Evolutionary conservation across 2,797 vertebrate species (phyloP).

Genomic region (Danio tinwini): DNA sequence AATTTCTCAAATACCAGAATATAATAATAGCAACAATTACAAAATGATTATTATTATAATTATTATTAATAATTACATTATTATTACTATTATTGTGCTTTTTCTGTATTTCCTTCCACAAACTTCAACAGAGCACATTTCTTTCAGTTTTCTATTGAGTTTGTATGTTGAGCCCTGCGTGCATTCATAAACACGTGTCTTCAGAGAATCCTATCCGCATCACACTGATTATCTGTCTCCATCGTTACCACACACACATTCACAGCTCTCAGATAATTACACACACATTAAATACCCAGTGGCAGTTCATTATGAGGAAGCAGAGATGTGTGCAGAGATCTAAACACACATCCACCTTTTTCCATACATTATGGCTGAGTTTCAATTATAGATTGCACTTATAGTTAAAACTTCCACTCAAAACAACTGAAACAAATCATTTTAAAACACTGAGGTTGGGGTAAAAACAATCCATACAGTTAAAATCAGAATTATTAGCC

Average conservation of each 20-base stretch:
- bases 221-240: slow-evolving; percentile 9
- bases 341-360: neutral
- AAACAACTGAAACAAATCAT: too few relatives aligned
- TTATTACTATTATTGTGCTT: too few relatives aligned
- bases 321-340: neutral
- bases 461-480: too few relatives aligned
- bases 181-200: slow-evolving; percentile 9
- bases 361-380: too few relatives aligned
- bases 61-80: neutral
- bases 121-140: neutral
- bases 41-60: neutral
- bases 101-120: neutral
- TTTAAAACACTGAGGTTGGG: too few relatives aligned
- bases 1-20: too few relatives aligned
- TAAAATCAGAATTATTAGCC: too few relatives aligned
- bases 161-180: neutral
- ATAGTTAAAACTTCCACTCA: too few relatives aligned
- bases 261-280: slow-evolving; percentile 18
- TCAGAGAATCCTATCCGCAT: neutral
- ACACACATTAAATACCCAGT: neutral
- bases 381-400: too few relatives aligned
- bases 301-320: neutral
- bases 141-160: neutral
- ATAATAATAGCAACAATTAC: too few relatives aligned
- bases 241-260: neutral